Evolutionary conservation across 2,113 vertebrate genomes (phyloP), one percentile per base, ranked within the genome.

Genomic region (Oncorhynchus nerka): DNA sequence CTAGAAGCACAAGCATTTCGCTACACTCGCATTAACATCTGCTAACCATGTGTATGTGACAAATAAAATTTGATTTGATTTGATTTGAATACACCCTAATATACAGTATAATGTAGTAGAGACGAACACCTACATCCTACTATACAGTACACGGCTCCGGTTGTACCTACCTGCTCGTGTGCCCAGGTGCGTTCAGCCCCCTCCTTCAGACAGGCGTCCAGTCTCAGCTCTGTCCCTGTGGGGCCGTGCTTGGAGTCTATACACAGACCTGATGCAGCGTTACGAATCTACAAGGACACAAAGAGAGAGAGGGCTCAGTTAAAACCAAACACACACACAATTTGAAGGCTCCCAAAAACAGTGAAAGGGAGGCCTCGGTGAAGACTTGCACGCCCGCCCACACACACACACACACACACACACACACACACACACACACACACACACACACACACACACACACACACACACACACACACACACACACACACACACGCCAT

Each of bases 151-250:
- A 51, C 1, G 26, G 30, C 15, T 64, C n/a, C 34, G 34, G n/a
- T 65, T 6, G 4, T 68, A 26, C 19, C 59, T 87, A 96, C 96
- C 95, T 97, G 96, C 34, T 97, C 96, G 0, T 96, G 95, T 16
- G 96, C 96, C 96, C 96, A 97, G 0, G 95, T 97, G 72, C 95
- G 90, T 79, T 97, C 96, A 0, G 94, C 96, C 7, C 96, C 95
- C 0, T 97, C 96, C 84, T 96, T 96, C 79, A 96, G 92, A 15
- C 96, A 97, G 73, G 90, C 24, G 64, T 97, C 96, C 69, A 97
- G 86, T 72, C 96, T 92, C 32, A 97, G 88, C 66, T 97, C 96
- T 0, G 95, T 95, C 5, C 96, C 95, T 0, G 90, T 97, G 59
- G 94, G 94, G 70, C 96, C 96, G 0, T 97, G 96, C 39, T 96